Evolutionary conservation across 1,140 invertebrate species (phyloP), one percentile per base, ranked within the genome.

Genomic region (Solenopsis invicta): DNA sequence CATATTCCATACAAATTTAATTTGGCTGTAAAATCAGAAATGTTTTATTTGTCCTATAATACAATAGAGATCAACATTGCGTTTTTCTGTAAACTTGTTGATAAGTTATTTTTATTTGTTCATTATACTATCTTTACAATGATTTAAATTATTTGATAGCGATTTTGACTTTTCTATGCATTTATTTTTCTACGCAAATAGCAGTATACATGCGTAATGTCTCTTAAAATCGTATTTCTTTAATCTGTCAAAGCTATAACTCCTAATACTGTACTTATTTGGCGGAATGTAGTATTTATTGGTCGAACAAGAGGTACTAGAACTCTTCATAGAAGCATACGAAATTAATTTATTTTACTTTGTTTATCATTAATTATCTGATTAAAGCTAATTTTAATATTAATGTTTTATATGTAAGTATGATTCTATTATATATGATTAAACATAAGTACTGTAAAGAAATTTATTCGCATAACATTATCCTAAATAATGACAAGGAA

Each of bases 221-320:
- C 50, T 16, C 16, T 52, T 16, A 52, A 52, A 52, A 16, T 52
- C 16, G 18, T 18, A 52, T 52, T 16, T 52, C 4, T 52, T 50
- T 52, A 13, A 52, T 16, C 4, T 52, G 13, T 54, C 18, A 4
- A 54, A 54, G 18, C 8, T n/a, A 24, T 12, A 64, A 16, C 24
- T 62, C 1, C 10, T 62, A 62, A 64, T 64, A 64, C 62, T 64
- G 29, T 80, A 66, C 10, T 66, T 54, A 66, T 80, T 80, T 61
- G 76, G 29, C 76, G 76, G 76, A 80, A 80, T 80, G 76, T 78
- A 62, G 16, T 16, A 52, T 80, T 52, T 80, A 50, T 80, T 80
- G 45, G 29, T 66, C 61, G n/a, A n/a, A 54, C 45, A 41, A 41
- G 6, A 64, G 29, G 29, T 34, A 66, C 48, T 78, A 50, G 50